phyloP scores from a whole-genome alignment of 1,140 invertebrate species.

The Antheraea mylitta region DNA sequence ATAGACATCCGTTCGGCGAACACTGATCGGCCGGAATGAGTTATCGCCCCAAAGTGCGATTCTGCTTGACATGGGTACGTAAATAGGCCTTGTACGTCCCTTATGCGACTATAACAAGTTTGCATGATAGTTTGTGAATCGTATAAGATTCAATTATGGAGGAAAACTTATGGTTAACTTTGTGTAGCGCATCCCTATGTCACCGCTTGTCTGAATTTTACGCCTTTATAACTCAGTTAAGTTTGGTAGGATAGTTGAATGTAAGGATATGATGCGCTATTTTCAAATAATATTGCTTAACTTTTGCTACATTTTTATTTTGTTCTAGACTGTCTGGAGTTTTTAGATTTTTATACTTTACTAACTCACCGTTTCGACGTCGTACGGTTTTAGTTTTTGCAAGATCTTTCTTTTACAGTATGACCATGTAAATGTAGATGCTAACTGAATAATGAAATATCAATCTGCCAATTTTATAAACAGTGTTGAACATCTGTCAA shows the following conservation, averaged over 20 bases:
- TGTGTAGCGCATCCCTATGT: background rate
- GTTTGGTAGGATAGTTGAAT: background rate
- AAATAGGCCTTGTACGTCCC: conserved; percentile 8
- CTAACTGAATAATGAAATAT: no score
- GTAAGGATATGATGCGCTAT: background rate
- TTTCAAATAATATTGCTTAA: no score
- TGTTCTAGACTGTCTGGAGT: no score
- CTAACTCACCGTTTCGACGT: no score
- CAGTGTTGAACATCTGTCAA: no score
- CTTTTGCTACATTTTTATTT: no score
- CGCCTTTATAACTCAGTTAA: background rate
- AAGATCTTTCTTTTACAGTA: no score
- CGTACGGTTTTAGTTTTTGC: no score
- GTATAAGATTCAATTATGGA: background rate
- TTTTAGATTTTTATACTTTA: no score
- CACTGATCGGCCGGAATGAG: conserved; percentile 19
- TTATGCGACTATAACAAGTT: background rate
- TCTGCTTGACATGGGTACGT: conserved; percentile 13
- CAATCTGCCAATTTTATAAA: no score
- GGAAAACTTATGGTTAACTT: background rate
- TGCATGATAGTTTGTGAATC: background rate
- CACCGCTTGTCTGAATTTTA: background rate
- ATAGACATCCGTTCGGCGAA: conserved; percentile 6
- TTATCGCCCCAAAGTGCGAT: conserved; percentile 14
- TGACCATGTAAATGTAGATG: no score